Percentiles rank a stretch among this genome's conserved stretches.
Conservation (phyloP, 1,140 invertebrate genomes). For the Pseudomyrmex dendroicus region DNA sequence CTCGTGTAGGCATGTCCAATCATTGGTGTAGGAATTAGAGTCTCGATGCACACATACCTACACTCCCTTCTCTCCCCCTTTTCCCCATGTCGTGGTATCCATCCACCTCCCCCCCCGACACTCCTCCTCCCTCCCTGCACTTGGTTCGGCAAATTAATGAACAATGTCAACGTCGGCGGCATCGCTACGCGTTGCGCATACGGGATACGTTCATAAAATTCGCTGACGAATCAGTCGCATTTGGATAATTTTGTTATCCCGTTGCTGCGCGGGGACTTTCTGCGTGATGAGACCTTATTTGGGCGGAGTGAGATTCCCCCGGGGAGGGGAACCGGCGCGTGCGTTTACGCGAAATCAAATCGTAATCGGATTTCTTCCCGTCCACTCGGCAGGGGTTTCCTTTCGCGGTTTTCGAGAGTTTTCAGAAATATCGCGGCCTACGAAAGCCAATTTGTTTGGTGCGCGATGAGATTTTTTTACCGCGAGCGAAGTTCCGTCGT, state of each 20-base stretch:
- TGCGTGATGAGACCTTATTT: conserved; percentile 51
- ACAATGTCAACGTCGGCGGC: conserved; percentile 68
- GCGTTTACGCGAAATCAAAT: conserved; percentile 58
- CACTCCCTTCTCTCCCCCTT: too few species aligned
- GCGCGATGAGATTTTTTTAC: conserved; percentile 31
- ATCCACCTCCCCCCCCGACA: background rate
- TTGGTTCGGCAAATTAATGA: conserved; percentile 70
- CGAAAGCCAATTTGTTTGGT: conserved; percentile 33
- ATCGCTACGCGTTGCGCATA: conserved; percentile 56
- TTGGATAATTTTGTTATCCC: conserved; percentile 63
- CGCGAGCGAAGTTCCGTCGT: background rate
- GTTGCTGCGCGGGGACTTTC: conserved; percentile 32
- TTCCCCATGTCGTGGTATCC: background rate
- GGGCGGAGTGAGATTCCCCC: background rate
- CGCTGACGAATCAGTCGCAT: conserved; percentile 44
- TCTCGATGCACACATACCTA: conserved; percentile 61
- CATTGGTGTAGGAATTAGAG: conserved; percentile 69
- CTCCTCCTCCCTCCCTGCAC: conserved; percentile 22
- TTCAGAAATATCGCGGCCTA: conserved; percentile 9
- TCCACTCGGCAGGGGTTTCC: conserved; percentile 14
- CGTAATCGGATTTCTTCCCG: conserved; percentile 50
- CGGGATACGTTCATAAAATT: conserved; percentile 64
- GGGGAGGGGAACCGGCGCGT: conserved; percentile 17
- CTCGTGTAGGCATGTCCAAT: conserved; percentile 64
- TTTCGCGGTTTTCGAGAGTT: conserved; percentile 44